Conservation (phyloP, 2,113 vertebrate species). For the Dolichallabes microphthalmus region DNA sequence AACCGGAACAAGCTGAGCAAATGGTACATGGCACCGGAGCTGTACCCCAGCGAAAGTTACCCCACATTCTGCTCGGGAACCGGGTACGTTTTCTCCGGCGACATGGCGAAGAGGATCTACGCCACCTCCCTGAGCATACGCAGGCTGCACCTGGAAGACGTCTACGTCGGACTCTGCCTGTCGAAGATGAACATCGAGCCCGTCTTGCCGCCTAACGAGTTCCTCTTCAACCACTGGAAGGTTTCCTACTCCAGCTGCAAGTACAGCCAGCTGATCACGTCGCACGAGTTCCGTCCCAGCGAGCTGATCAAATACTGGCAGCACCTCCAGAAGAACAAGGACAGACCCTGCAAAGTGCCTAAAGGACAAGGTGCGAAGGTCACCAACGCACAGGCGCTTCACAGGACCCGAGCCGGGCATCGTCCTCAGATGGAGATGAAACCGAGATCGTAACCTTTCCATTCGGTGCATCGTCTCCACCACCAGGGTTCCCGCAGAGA, state of each 20-base stretch:
- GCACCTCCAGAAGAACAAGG: conserved; percentile 92
- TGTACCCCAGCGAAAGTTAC: conserved; percentile 87
- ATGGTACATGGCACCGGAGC: conserved; percentile 92
- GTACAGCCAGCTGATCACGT: conserved; percentile 96
- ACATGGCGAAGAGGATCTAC: conserved; percentile 89
- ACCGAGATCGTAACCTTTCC: neutral
- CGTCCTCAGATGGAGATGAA: neutral
- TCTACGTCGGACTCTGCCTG: conserved; percentile 92
- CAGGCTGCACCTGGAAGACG: conserved; percentile 90
- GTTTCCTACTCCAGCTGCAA: conserved; percentile 97
- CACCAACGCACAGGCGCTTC: neutral
- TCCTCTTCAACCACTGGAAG: conserved; percentile 96
- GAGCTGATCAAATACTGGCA: conserved; percentile 96
- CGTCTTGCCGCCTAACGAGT: conserved; percentile 85
- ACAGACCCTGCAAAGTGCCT: conserved; percentile 82
- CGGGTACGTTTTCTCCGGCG: conserved; percentile 93
- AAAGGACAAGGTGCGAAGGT: conserved; percentile 73
- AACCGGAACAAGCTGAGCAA: conserved; percentile 93
- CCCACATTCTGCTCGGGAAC: conserved; percentile 97
- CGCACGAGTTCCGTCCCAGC: conserved; percentile 91
- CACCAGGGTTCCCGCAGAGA: neutral
- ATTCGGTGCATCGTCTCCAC: neutral
- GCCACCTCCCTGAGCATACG: conserved; percentile 80
- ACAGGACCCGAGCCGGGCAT: neutral
- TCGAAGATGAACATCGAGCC: conserved; percentile 88